Percentiles rank a stretch among this genome's conserved stretches.
These are phyloP conservation scores for Ceyx melanurus DNA, from an alignment of 2,113 vertebrate species.

Conservation along the genomic window DNA sequence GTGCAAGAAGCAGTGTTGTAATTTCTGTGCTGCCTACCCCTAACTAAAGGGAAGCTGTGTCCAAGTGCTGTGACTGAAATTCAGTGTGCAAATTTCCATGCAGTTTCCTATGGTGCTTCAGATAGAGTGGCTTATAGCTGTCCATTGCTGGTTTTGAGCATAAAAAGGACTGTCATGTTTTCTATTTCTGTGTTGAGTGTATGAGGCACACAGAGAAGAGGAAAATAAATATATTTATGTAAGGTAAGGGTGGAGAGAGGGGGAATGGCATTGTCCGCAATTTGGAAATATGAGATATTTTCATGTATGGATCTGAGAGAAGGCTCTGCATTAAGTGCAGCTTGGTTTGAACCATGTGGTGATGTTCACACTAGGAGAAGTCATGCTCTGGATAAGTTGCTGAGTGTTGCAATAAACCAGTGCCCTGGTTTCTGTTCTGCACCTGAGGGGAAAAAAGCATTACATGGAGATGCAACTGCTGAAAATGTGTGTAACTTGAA, in stretches of 20 bases:
- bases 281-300: background rate
- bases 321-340: background rate
- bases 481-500: background rate
- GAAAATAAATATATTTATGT: background rate
- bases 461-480: background rate
- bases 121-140: background rate
- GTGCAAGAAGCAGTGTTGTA: background rate
- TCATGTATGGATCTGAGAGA: background rate
- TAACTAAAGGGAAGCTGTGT: background rate
- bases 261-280: background rate
- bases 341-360: background rate
- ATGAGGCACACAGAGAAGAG: background rate
- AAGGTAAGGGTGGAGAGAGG: background rate
- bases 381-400: background rate
- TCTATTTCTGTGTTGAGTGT: background rate
- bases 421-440: background rate
- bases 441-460: rapidly evolving
- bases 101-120: background rate
- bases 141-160: background rate
- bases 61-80: background rate
- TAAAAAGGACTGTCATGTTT: background rate
- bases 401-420: background rate
- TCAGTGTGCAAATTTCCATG: background rate
- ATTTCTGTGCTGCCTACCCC: background rate
- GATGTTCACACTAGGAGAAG: background rate